These are phyloP conservation scores for Gonioctena quinquepunctata DNA, from an alignment of 1,140 invertebrate genomes.

Conservation along the genomic window DNA sequence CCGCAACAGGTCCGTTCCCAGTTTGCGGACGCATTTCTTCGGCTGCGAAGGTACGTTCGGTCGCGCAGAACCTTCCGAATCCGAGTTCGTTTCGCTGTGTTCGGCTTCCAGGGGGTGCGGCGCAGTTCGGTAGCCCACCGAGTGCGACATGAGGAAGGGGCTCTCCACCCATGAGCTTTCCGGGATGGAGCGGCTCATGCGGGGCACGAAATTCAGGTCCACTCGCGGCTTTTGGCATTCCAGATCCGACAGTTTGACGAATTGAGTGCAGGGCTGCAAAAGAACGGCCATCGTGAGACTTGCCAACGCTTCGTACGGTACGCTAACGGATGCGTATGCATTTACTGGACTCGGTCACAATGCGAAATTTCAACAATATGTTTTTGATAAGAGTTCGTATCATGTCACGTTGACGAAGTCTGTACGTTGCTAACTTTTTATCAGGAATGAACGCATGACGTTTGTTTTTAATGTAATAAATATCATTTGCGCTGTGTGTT, in stretches of 20 bases:
- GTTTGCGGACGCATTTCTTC: slow-evolving; percentile 58
- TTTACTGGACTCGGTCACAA: not conserved
- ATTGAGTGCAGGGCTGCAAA: slow-evolving; percentile 40
- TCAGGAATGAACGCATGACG: not conserved
- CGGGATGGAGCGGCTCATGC: slow-evolving; percentile 57
- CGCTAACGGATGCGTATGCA: too few species aligned
- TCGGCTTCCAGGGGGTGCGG: slow-evolving; percentile 50
- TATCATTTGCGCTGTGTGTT: not conserved
- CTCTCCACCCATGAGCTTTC: slow-evolving; percentile 70
- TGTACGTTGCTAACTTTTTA: not conserved
- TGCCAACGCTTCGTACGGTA: not conserved
- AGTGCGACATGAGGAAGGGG: slow-evolving; percentile 63
- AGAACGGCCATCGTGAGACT: slow-evolving; percentile 5
- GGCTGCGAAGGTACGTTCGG: slow-evolving; percentile 45
- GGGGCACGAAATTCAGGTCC: slow-evolving; percentile 43
- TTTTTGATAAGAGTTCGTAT: not conserved
- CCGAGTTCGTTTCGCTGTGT: slow-evolving; percentile 28
- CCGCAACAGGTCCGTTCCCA: slow-evolving; percentile 83
- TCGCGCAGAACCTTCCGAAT: slow-evolving; percentile 24
- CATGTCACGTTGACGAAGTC: not conserved
- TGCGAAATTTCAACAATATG: not conserved
- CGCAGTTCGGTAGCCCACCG: slow-evolving; percentile 57
- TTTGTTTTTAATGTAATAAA: not conserved
- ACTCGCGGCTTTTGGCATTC: slow-evolving; percentile 48
- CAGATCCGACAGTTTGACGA: slow-evolving; percentile 52